Base-by-base conservation (phyloP, 2,888 invertebrate species). In the Alentia gelatinosa region DNA sequence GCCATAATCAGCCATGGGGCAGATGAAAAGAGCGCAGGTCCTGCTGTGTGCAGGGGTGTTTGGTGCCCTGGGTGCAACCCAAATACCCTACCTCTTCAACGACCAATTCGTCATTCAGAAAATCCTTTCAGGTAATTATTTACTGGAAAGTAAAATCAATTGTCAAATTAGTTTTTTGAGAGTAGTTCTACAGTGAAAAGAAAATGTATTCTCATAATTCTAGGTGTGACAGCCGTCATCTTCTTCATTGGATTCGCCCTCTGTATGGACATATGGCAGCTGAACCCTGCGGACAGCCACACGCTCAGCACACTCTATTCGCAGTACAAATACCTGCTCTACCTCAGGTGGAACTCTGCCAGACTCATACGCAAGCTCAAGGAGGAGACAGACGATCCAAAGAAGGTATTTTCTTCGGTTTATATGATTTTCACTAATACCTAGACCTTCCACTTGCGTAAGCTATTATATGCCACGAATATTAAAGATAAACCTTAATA, bases 211-310 rank as follows among this genome's bases (percentile, higher is more conserved):
- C 26, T 68, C 26, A 0, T 26, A 35, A 23, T 79, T 79, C 15
- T 4, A 79, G 79, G 79, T 37, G n/a, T 37, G 15, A 4, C 26
- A 3, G 26, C 39, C 15, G 1, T 15, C 15, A 19, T 35, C 3
- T 33, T 9, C 79, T 23, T 35, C 12, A 7, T 86, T 9, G 47
- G 30, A 40, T n/a, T 19, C 19, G 30, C 47, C 33, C 15, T 86
- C 1, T 47, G 42, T 23, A 5, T 86, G 19, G 89, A 89, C 50
- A 89, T 89, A 1, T 68, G 56, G 63, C 39, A 12, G 26, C 63
- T 89, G 63, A 30, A 35, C n/a, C 89, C 89, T 9, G 89, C 89
- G 15, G 63, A 89, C 89, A 89, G 89, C 23, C 89, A 89, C n/a
- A 89, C 89, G 0, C 39, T 63, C 15, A 47, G 30, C 23, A 63